phyloP scores from a whole-genome alignment of 2,888 invertebrate species.

The Clanis bilineata region DNA sequence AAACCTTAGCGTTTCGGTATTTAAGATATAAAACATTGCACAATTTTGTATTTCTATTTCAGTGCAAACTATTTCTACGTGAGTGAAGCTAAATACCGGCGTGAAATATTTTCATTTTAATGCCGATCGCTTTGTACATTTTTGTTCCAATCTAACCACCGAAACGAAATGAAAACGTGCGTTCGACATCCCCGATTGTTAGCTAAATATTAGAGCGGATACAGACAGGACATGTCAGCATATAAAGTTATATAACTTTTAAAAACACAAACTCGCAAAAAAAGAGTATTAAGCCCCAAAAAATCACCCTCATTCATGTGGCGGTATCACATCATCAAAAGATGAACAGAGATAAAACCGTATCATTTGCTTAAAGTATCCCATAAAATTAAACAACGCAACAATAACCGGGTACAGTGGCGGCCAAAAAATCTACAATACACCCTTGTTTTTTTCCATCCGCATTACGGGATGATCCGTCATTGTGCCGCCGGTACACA shows the following conservation, averaged over 20 bases:
- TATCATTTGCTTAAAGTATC: slow-evolving; percentile 81
- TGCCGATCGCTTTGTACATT: background rate
- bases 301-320: slow-evolving; percentile 38
- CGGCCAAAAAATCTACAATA: slow-evolving; percentile 62
- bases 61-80: background rate
- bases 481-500: slow-evolving; percentile 68
- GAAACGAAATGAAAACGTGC: slow-evolving; percentile 3
- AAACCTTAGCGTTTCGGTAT: too few species aligned
- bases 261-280: background rate
- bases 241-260: background rate
- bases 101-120: background rate
- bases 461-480: slow-evolving; percentile 79
- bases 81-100: background rate
- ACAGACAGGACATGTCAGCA: background rate
- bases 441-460: slow-evolving; percentile 58
- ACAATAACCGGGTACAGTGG: slow-evolving; percentile 70
- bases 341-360: slow-evolving; percentile 70
- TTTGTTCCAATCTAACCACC: background rate
- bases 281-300: slow-evolving; percentile 1
- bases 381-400: slow-evolving; percentile 75
- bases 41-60: background rate
- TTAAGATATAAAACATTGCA: too few species aligned
- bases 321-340: slow-evolving; percentile 49
- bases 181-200: background rate
- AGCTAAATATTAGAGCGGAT: background rate